Evolutionary conservation across 2,797 vertebrate genomes (phyloP).

Genomic region (Echeneis naucrates): DNA sequence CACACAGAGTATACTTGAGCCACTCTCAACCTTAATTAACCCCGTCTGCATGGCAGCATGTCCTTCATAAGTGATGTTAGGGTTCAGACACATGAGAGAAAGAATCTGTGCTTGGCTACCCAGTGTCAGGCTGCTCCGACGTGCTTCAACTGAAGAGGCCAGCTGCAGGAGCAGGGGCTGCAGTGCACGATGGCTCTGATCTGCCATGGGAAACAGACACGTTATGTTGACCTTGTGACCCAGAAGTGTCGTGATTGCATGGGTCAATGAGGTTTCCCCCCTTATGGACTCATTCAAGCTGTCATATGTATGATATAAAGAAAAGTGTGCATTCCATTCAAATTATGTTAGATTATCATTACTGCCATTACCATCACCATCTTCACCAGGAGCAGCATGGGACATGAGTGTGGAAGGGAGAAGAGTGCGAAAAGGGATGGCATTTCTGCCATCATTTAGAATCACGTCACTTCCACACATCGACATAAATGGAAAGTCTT

Average conservation of each 20-base stretch:
- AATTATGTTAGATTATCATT: constrained; percentile 57
- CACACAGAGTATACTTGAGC: constrained; percentile 17
- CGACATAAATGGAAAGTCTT: too few relatives aligned
- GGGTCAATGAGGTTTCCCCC: constrained; percentile 54
- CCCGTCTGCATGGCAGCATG: constrained; percentile 31
- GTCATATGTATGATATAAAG: constrained; percentile 35
- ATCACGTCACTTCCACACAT: too few relatives aligned
- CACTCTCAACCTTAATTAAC: constrained; percentile 33
- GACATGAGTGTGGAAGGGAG: constrained; percentile 25
- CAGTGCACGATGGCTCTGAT: constrained; percentile 63
- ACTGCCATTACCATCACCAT: constrained; percentile 56
- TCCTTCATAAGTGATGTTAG: constrained; percentile 59
- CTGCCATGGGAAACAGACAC: constrained; percentile 63
- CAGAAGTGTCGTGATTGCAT: constrained; percentile 57
- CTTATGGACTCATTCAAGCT: constrained; percentile 44
- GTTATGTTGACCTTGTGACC: constrained; percentile 69
- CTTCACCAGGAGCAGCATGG: constrained; percentile 35
- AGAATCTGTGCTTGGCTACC: constrained; percentile 65
- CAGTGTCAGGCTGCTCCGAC: constrained; percentile 64
- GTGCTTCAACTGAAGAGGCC: constrained; percentile 58
- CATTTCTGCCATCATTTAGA: background rate
- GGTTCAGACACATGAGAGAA: constrained; percentile 63
- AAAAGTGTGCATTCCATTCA: constrained; percentile 49
- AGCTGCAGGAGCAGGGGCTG: constrained; percentile 50
- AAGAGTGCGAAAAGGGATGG: background rate